Percentiles rank a stretch among this genome's conserved stretches.
Conservation (phyloP, 1,140 invertebrate genomes). For the Drosophila orosa region DNA sequence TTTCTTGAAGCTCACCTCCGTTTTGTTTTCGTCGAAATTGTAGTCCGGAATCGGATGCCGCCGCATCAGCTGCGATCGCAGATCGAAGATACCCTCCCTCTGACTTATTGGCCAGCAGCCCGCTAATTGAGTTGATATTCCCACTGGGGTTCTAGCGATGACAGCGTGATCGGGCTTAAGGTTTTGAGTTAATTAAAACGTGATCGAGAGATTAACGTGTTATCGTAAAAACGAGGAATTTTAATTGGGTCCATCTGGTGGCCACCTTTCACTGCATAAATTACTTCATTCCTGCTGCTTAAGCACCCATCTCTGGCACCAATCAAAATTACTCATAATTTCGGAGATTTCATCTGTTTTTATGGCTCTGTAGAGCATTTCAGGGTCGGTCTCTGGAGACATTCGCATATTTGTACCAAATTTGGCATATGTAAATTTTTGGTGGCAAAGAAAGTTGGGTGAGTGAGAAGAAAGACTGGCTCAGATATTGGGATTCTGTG, state of each 20-base stretch:
- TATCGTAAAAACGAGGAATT: conserved; percentile 4
- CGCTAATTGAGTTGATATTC: conserved; percentile 44
- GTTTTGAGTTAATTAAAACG: conserved; percentile 21
- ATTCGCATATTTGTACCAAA: conserved; percentile 58
- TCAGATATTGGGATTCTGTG: conserved; percentile 58
- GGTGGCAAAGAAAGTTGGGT: conserved; percentile 65
- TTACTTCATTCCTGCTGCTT: conserved; percentile 3
- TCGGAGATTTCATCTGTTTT: neutral
- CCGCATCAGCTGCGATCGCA: conserved; percentile 19
- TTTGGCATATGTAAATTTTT: conserved; percentile 60
- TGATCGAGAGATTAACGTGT: conserved; percentile 4
- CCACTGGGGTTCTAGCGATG: conserved; percentile 31
- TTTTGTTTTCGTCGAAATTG: conserved; percentile 62
- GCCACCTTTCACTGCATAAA: conserved; percentile 33
- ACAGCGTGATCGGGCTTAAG: conserved; percentile 15
- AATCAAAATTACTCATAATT: conserved; percentile 7
- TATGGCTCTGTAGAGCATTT: conserved; percentile 10
- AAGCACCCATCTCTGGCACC: neutral
- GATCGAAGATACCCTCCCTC: conserved; percentile 39
- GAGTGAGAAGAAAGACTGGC: conserved; percentile 11
- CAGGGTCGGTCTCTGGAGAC: conserved; percentile 2
- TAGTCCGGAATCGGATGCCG: conserved; percentile 26
- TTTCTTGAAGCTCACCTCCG: conserved; percentile 58
- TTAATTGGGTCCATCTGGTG: conserved; percentile 8
- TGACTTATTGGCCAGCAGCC: conserved; percentile 33